These are phyloP conservation scores for Caenorhabditis sulstoni DNA, from an alignment of 2,888 invertebrate genomes.

Conservation along the genomic window DNA sequence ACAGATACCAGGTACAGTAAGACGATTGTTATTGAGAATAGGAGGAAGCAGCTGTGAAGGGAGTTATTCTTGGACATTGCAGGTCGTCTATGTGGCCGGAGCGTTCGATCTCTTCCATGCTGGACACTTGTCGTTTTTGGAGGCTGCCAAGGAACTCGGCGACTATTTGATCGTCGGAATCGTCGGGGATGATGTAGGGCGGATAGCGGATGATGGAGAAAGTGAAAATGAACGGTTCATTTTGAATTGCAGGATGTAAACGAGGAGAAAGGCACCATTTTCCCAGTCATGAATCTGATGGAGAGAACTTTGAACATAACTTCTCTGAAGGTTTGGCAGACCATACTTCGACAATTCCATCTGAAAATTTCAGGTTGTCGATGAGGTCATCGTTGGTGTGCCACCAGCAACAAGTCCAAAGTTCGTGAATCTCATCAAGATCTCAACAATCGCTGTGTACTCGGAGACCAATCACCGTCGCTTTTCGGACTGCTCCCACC, in stretches of 20 bases:
- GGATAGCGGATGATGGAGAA: too few species aligned
- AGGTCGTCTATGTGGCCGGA: slow-evolving; percentile 94
- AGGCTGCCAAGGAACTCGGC: slow-evolving; percentile 90
- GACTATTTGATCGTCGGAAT: slow-evolving; percentile 95
- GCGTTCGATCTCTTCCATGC: slow-evolving; percentile 99
- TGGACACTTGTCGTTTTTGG: slow-evolving; percentile 95
- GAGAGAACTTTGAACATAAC: slow-evolving; percentile 96
- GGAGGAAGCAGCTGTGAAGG: neutral
- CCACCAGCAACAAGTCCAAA: slow-evolving; percentile 94
- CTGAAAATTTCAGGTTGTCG: slow-evolving; percentile 88
- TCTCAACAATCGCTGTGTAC: slow-evolving; percentile 38
- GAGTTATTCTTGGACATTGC: slow-evolving; percentile 10
- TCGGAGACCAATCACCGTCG: slow-evolving; percentile 38
- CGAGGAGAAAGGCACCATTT: slow-evolving; percentile 86
- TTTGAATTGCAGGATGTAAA: slow-evolving; percentile 72
- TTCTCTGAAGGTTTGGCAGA: slow-evolving; percentile 86
- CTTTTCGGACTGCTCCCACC: slow-evolving; percentile 22
- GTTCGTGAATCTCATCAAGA: slow-evolving; percentile 93
- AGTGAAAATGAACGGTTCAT: too few species aligned
- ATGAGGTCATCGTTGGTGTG: slow-evolving; percentile 98
- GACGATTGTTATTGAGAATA: slow-evolving; percentile 21
- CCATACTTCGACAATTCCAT: too few species aligned
- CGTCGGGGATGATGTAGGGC: slow-evolving; percentile 74
- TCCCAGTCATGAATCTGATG: slow-evolving; percentile 99
- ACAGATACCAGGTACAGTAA: slow-evolving; percentile 13